Evolutionary conservation across 2,888 invertebrate genomes (phyloP).

Genomic region (Plebejus melissa): DNA sequence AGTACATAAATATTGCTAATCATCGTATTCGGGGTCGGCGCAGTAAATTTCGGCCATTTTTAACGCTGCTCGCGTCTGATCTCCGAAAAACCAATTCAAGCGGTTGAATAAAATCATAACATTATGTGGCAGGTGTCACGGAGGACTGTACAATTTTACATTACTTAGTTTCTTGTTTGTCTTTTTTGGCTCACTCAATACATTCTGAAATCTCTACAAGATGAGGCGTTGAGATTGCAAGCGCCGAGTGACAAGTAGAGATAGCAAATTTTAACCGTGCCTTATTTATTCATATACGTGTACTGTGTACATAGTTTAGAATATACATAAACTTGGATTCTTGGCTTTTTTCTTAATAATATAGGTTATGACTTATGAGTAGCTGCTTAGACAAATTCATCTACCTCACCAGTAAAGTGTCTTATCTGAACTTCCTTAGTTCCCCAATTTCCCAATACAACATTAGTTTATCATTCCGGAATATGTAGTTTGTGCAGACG

Average conservation of each 20-base stretch:
- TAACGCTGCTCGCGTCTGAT: conserved; percentile 70
- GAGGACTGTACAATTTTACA: conserved; percentile 61
- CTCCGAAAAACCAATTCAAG: conserved; percentile 56
- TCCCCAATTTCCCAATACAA: too few species aligned
- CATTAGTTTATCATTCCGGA: too few species aligned
- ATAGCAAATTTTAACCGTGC: conserved; percentile 45
- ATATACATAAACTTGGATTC: neutral
- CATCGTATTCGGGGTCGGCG: conserved; percentile 41
- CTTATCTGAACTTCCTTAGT: too few species aligned
- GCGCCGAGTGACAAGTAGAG: conserved; percentile 52
- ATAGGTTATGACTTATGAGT: too few species aligned
- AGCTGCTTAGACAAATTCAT: too few species aligned
- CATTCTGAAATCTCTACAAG: conserved; percentile 55
- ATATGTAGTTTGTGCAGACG: too few species aligned
- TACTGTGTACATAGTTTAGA: neutral
- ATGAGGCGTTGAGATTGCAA: conserved; percentile 68
- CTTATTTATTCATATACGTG: neutral
- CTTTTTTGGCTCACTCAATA: conserved; percentile 60
- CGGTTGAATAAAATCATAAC: conserved; percentile 58
- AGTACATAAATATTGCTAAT: conserved; percentile 59
- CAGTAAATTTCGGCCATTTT: conserved; percentile 46
- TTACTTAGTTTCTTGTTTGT: conserved; percentile 54
- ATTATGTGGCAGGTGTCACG: conserved; percentile 61
- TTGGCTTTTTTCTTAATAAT: neutral
- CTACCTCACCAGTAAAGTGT: too few species aligned